These are phyloP conservation scores for Campodea augens DNA, from an alignment of 1,140 invertebrate genomes.

Conservation along the genomic window DNA sequence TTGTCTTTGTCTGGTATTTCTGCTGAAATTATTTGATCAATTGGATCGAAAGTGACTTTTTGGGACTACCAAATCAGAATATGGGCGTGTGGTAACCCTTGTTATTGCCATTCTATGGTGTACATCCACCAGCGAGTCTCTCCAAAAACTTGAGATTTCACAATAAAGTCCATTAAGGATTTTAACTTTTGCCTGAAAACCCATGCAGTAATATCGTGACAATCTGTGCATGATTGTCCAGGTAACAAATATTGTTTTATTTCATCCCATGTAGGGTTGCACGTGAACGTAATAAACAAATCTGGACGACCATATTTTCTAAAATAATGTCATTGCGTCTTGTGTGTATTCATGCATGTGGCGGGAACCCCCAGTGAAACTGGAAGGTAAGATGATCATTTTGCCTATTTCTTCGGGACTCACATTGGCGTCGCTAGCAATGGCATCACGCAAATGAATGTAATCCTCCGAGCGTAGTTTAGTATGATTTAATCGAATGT, in stretches of 20 bases:
- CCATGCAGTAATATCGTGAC: slow-evolving; percentile 25
- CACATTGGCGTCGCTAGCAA: slow-evolving; percentile 9
- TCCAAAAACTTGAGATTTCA: slow-evolving; percentile 21
- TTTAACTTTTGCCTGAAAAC: slow-evolving; percentile 28
- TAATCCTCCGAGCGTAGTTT: slow-evolving; percentile 20
- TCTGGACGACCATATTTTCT: slow-evolving; percentile 16
- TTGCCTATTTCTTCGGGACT: slow-evolving; percentile 9
- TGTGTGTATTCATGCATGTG: slow-evolving; percentile 26
- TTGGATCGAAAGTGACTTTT: slow-evolving; percentile 22
- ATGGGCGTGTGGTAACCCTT: slow-evolving; percentile 26
- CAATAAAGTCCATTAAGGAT: slow-evolving; percentile 19
- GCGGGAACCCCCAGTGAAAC: slow-evolving; percentile 23
- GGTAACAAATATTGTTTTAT: slow-evolving; percentile 19
- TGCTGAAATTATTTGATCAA: slow-evolving; percentile 29
- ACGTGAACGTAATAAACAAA: slow-evolving; percentile 30
- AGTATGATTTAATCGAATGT: slow-evolving; percentile 20
- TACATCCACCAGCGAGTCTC: slow-evolving; percentile 23
- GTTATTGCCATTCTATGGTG: slow-evolving; percentile 30
- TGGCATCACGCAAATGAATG: slow-evolving; percentile 15
- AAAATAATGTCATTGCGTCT: slow-evolving; percentile 24
- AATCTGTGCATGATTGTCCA: slow-evolving; percentile 19
- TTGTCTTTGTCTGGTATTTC: slow-evolving; percentile 29
- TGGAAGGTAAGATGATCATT: slow-evolving; percentile 24
- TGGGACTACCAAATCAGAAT: slow-evolving; percentile 26
- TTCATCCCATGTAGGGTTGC: slow-evolving; percentile 25